These are phyloP conservation scores for Myopa tessellatipennis DNA, from an alignment of 2,888 invertebrate genomes.

Conservation along the genomic window DNA sequence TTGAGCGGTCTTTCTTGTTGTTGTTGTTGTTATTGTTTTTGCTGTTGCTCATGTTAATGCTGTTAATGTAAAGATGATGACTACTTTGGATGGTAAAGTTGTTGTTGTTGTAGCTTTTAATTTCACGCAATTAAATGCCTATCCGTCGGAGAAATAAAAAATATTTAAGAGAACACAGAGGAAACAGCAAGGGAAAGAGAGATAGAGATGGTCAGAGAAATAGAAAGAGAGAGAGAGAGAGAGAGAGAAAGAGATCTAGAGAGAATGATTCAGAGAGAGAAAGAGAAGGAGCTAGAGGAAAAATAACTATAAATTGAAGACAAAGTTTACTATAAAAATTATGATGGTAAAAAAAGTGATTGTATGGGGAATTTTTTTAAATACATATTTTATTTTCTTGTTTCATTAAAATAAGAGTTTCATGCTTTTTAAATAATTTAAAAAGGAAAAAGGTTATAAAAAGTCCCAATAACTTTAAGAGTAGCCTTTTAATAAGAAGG, in stretches of 20 bases:
- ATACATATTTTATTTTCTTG: too few relatives aligned
- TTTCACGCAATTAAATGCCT: slow-evolving; percentile 6
- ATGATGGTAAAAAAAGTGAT: too few relatives aligned
- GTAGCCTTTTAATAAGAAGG: too few relatives aligned
- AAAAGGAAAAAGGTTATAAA: too few relatives aligned
- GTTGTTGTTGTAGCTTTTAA: slow-evolving; percentile 4
- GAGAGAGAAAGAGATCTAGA: not conserved
- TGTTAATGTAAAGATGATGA: too few relatives aligned
- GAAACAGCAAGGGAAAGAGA: not conserved
- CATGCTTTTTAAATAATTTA: too few relatives aligned
- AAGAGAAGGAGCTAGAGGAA: not conserved
- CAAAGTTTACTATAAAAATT: too few relatives aligned
- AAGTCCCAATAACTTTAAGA: too few relatives aligned
- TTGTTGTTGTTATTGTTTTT: slow-evolving; percentile 5
- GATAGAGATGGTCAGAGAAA: too few relatives aligned
- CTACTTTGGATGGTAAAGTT: too few relatives aligned
- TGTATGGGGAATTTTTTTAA: too few relatives aligned
- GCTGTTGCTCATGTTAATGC: slow-evolving; percentile 1
- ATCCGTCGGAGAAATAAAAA: not conserved
- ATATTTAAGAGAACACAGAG: not conserved
- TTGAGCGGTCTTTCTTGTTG: slow-evolving; percentile 3
- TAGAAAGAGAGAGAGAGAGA: not conserved
- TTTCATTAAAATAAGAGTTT: too few relatives aligned
- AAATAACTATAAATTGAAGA: not conserved
- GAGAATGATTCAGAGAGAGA: not conserved